These are phyloP conservation scores for Odontocerum albicorne DNA, from an alignment of 2,888 invertebrate species.

Conservation along the genomic window DNA sequence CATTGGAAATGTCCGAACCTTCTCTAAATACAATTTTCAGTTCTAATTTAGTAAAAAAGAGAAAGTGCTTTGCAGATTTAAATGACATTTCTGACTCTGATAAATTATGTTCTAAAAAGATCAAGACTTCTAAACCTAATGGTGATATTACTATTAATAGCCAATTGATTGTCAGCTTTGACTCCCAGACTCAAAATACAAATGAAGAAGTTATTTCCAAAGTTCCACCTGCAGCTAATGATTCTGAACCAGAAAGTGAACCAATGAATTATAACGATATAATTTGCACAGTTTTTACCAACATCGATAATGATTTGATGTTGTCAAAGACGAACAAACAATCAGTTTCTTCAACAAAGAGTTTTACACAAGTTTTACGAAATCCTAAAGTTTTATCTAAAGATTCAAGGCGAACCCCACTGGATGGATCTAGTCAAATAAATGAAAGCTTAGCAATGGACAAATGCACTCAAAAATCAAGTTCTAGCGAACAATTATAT, in stretches of 20 bases:
- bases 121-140: neutral
- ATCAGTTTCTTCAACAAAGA: neutral
- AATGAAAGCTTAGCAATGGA: neutral
- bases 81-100: neutral
- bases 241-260: constrained; percentile 6
- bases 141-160: neutral
- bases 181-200: neutral
- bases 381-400: neutral
- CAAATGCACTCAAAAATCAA: too few species aligned
- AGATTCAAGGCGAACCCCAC: neutral
- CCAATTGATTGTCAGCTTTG: constrained; percentile 6
- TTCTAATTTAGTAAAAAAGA: constrained; percentile 2
- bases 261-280: constrained; percentile 46
- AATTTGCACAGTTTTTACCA: constrained; percentile 50
- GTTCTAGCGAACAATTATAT: too few species aligned
- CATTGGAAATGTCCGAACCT: constrained; percentile 5
- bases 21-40: neutral
- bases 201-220: neutral
- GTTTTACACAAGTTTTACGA: neutral
- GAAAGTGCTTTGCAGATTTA: constrained; percentile 4
- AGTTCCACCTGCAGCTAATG: neutral
- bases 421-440: neutral
- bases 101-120: constrained; percentile 3
- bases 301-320: constrained; percentile 50
- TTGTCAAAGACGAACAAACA: neutral